phyloP scores from a whole-genome alignment of 2,797 vertebrate species.

The Rhyacichthys aspro region DNA sequence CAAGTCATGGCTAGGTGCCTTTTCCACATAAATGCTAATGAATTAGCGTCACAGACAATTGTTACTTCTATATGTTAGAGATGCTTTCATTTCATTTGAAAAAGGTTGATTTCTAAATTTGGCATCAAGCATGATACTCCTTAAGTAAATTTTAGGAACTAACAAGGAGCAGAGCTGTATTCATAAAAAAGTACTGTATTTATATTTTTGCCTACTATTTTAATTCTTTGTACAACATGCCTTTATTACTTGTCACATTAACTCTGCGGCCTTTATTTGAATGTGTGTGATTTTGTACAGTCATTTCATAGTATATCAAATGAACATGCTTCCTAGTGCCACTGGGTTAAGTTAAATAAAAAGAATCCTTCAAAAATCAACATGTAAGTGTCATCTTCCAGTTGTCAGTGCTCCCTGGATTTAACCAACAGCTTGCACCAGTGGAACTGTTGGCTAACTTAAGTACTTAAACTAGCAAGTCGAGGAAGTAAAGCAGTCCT shows the following conservation, averaged over 20 bases:
- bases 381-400: conserved; percentile 33
- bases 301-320: neutral
- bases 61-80: neutral
- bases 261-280: neutral
- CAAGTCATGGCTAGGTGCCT: conserved; percentile 21
- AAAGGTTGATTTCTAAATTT: conserved; percentile 16
- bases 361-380: conserved; percentile 7
- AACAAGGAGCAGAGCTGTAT: neutral
- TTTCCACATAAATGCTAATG: conserved; percentile 43
- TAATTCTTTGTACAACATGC: neutral
- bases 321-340: conserved; percentile 15
- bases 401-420: conserved; percentile 22
- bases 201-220: neutral
- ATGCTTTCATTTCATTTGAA: conserved; percentile 7
- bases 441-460: neutral
- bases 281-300: conserved; percentile 12
- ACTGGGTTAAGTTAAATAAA: conserved; percentile 43
- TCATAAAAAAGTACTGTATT: neutral
- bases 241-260: conserved; percentile 2
- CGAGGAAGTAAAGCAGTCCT: conserved; percentile 11
- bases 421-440: conserved; percentile 10
- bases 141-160: neutral
- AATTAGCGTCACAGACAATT: conserved; percentile 13
- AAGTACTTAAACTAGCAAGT: conserved; percentile 5
- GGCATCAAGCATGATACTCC: neutral